Percentiles rank a stretch among this genome's conserved stretches.
phyloP scores from a whole-genome alignment of 2,797 vertebrate genomes.

The Lycodopsis pacificus region DNA sequence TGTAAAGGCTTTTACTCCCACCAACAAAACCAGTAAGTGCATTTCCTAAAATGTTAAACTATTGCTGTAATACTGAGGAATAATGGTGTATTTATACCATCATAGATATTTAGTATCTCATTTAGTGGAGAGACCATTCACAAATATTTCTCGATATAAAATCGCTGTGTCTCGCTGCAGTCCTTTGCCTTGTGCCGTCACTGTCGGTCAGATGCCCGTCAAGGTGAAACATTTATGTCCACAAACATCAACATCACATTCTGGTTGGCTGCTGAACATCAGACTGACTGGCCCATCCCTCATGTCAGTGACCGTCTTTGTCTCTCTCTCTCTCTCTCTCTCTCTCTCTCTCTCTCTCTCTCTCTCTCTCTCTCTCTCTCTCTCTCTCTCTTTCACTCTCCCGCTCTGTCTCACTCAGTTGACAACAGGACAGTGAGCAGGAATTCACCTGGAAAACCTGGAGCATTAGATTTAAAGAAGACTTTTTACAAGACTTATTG shows the following conservation, averaged over 20 bases:
- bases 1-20: neutral
- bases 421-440: neutral
- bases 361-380: neutral
- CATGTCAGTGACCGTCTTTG: neutral
- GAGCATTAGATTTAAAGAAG: neutral
- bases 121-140: neutral
- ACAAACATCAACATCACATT: neutral
- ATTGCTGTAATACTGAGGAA: neutral
- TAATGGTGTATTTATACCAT: neutral
- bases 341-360: neutral
- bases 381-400: neutral
- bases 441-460: conserved; percentile 17
- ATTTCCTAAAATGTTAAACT: neutral
- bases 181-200: conserved; percentile 10
- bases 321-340: neutral
- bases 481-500: neutral
- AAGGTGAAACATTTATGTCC: neutral
- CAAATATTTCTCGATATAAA: neutral
- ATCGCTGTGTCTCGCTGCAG: neutral
- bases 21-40: neutral
- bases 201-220: conserved; percentile 7
- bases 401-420: conserved; percentile 10
- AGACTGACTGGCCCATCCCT: conserved; percentile 29
- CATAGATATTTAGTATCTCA: neutral
- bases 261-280: conserved; percentile 52